These are phyloP conservation scores for Drosophila murphyi DNA, from an alignment of 1,140 invertebrate species.

Conservation along the genomic window DNA sequence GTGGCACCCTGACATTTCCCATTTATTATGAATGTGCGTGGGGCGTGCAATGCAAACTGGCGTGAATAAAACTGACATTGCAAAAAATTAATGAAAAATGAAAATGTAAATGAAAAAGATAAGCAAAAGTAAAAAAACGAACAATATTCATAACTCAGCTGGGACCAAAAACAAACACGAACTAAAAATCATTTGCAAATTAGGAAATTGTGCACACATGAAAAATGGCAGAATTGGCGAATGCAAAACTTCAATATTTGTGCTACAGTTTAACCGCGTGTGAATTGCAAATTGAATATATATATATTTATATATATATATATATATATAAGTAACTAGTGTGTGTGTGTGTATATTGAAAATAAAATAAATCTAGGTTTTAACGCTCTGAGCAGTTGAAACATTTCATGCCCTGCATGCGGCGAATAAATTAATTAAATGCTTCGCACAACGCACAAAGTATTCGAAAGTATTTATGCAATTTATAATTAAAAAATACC, in stretches of 20 bases:
- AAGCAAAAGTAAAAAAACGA: constrained; percentile 12
- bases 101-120: constrained; percentile 1
- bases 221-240: constrained; percentile 31
- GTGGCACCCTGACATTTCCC: background rate
- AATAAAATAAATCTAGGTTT: constrained; percentile 36
- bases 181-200: constrained; percentile 71
- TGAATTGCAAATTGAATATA: constrained; percentile 57
- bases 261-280: constrained; percentile 43
- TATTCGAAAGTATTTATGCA: constrained; percentile 20
- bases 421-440: constrained; percentile 72
- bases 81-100: constrained; percentile 33
- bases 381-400: constrained; percentile 57
- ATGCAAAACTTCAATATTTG: constrained; percentile 19
- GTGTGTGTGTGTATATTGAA: background rate
- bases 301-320: constrained; percentile 45
- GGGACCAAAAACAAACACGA: constrained; percentile 19
- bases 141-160: constrained; percentile 16
- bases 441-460: constrained; percentile 14
- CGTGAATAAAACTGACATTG: constrained; percentile 46
- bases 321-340: background rate
- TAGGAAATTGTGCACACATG: constrained; percentile 42
- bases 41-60: constrained; percentile 20
- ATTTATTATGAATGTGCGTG: constrained; percentile 20
- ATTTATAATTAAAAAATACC: constrained; percentile 42
- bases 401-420: constrained; percentile 60